A percentile compares a stretch with the other conserved stretches of the same genome.
These are phyloP conservation scores for Phalangium opilio DNA, from an alignment of 2,888 invertebrate genomes.

Conservation along the genomic window DNA sequence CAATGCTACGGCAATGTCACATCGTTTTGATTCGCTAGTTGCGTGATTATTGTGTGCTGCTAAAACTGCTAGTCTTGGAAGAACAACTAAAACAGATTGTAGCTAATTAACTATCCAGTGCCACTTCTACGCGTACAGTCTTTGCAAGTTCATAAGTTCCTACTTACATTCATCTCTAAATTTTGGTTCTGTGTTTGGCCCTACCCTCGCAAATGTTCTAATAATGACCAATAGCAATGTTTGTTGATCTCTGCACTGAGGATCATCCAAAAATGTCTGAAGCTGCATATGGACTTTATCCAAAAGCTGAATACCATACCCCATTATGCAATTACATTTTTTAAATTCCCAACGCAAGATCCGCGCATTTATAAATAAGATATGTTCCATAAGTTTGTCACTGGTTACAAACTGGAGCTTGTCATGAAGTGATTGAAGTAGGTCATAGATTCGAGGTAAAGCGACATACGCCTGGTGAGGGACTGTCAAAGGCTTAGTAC, in stretches of 20 bases:
- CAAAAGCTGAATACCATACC: conserved; percentile 29
- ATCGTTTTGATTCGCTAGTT: conserved; percentile 39
- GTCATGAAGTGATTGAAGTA: too few relatives aligned
- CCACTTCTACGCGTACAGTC: too few relatives aligned
- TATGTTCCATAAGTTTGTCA: too few relatives aligned
- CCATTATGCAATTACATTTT: too few relatives aligned
- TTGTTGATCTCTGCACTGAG: conserved; percentile 30
- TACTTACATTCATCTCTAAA: conserved; percentile 46
- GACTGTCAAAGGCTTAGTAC: too few relatives aligned
- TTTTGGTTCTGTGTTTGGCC: conserved; percentile 41
- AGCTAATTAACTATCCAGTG: too few relatives aligned
- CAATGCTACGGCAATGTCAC: conserved; percentile 43
- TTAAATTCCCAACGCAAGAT: too few relatives aligned
- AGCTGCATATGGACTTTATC: conserved; percentile 34
- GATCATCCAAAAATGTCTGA: conserved; percentile 33
- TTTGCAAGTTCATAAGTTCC: too few relatives aligned
- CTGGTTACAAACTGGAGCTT: too few relatives aligned
- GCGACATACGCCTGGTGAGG: too few relatives aligned
- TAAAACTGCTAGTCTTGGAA: conserved; percentile 43
- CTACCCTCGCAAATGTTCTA: conserved; percentile 43
- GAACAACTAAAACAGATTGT: conserved; percentile 45
- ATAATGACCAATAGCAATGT: conserved; percentile 43
- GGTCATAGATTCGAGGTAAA: too few relatives aligned
- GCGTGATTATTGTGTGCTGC: conserved; percentile 41
- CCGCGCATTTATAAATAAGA: too few relatives aligned